Conservation (phyloP, 2,888 invertebrate species). For the Meta bourneti region DNA sequence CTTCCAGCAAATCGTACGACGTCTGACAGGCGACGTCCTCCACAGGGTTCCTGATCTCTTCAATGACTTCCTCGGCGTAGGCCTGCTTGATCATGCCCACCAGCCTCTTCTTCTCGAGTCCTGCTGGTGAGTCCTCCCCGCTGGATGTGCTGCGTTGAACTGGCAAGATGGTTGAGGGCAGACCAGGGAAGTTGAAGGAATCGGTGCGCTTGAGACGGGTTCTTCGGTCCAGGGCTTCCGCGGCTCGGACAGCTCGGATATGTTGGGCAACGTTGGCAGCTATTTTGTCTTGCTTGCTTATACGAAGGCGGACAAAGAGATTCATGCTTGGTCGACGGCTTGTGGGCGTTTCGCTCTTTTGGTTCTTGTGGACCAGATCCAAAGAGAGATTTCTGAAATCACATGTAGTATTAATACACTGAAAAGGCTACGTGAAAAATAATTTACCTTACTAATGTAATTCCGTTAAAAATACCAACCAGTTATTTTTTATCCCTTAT, state of each 20-base stretch:
- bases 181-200: constrained; percentile 60
- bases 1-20: constrained; percentile 77
- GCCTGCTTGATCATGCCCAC: constrained; percentile 74
- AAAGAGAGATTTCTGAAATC: constrained; percentile 77
- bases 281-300: constrained; percentile 78
- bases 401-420: not conserved
- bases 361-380: constrained; percentile 76
- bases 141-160: constrained; percentile 74
- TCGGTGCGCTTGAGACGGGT: constrained; percentile 73
- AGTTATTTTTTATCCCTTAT: too few species aligned
- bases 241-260: constrained; percentile 78
- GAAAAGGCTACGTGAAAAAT: not conserved
- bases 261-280: constrained; percentile 78
- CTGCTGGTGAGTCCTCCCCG: constrained; percentile 72
- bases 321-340: constrained; percentile 74
- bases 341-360: constrained; percentile 50
- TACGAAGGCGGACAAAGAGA: constrained; percentile 77
- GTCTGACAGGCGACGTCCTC: constrained; percentile 77
- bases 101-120: constrained; percentile 68
- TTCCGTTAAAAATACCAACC: not conserved
- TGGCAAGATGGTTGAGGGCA: constrained; percentile 54
- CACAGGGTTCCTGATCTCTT: constrained; percentile 42
- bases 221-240: constrained; percentile 78
- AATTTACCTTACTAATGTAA: not conserved
- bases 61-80: constrained; percentile 69